Base-by-base conservation (phyloP, 2,888 invertebrate genomes). In the Pilophorus perplexus region DNA sequence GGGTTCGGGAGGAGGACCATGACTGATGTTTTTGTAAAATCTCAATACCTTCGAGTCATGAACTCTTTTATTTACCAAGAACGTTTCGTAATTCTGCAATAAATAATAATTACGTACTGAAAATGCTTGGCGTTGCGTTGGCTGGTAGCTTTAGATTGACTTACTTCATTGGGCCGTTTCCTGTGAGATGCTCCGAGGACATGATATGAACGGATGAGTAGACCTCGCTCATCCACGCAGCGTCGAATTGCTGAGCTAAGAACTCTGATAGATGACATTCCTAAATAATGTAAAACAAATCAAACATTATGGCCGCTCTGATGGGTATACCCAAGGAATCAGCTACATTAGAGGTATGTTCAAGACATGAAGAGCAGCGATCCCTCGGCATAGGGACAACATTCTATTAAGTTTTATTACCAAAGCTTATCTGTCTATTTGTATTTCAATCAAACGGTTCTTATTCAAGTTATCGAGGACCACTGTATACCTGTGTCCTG, bases 21-120 rank as follows among this genome's bases (percentile, higher is more conserved):
- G 68, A 20, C 66, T 67, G 18, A 70, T 68, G 27, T 69, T 68
- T 57, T 67, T 68, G 50, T 67, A 69, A 16, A 27, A 46, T 20
- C 62, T 14, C 8, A 46, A 5, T 1, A 4, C 18, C 23, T 59
- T 6, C 12, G 27, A 27, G n/a, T 25, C 42, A n/a, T 59, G 25
- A 25, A 8, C 8, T 8, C 20, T 12, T 38, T 18, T 22, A 6
- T 25, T 12, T 3, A 12, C 5, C 16, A 59, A 16, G 6, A 44
- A 44, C 27, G 10, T 23, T 2, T 8, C 16, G 3, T 1, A 8
- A n/a, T 37, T 44, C 59, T 59, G 44, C 20, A 57, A 42, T 22
- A 38, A 38, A 55, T 16, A 3, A 28, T 28, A 16, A 28, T 25
- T 28, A 48, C 1, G 3, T 2, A 14, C 18, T 44, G 18, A 5